Conservation (phyloP, 2,797 vertebrate species). For the Peromyscus aztecus region DNA sequence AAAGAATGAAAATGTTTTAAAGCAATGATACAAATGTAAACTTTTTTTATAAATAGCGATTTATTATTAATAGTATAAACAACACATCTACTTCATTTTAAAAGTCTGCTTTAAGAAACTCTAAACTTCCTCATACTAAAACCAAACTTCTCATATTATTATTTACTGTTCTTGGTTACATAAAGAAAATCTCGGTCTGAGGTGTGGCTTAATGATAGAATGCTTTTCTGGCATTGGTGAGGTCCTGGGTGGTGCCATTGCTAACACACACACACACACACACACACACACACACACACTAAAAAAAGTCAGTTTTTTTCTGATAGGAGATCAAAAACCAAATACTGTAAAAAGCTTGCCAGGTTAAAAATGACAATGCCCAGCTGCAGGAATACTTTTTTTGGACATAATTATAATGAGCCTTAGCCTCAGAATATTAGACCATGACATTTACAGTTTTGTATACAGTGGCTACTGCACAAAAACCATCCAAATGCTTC, state of each 20-base stretch:
- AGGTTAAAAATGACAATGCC: background rate
- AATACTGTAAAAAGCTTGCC: constrained; percentile 5
- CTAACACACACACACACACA: background rate
- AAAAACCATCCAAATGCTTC: constrained; percentile 1
- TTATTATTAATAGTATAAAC: constrained; percentile 40
- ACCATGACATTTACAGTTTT: background rate
- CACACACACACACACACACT: background rate
- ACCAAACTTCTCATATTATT: constrained; percentile 41
- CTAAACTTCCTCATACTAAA: constrained; percentile 5
- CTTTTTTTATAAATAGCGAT: constrained; percentile 39
- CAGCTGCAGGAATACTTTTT: background rate
- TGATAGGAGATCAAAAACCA: constrained; percentile 21
- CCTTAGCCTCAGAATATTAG: background rate
- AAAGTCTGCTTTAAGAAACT: constrained; percentile 48
- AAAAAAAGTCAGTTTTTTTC: constrained; percentile 20
- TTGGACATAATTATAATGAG: background rate
- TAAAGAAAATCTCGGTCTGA: constrained; percentile 55
- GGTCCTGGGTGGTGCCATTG: too few relatives aligned
- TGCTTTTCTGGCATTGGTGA: background rate
- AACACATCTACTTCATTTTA: constrained; percentile 16
- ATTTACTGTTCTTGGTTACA: constrained; percentile 57
- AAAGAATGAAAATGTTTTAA: constrained; percentile 62
- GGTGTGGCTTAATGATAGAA: background rate
- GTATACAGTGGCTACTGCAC: background rate
- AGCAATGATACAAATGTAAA: constrained; percentile 13